Percentiles rank a stretch among this genome's conserved stretches.
Evolutionary conservation across 2,888 invertebrate species (phyloP).

Genomic region (Mechanitis mazaeus): DNA sequence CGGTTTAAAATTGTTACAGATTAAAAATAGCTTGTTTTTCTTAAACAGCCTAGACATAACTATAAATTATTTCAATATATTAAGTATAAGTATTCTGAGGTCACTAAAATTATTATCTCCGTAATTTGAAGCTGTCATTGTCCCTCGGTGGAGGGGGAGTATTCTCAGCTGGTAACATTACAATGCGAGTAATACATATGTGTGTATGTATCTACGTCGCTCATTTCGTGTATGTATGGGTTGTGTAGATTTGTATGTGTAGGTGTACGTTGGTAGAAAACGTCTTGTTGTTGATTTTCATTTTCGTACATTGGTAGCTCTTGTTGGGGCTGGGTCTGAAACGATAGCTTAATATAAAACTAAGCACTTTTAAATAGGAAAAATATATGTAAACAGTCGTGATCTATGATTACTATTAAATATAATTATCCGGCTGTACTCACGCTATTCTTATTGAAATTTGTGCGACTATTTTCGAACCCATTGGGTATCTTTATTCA

Average conservation of each 20-base stretch:
- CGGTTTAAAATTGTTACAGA: too few relatives aligned
- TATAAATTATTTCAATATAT: too few relatives aligned
- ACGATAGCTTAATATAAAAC: not conserved
- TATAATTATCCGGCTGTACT: too few relatives aligned
- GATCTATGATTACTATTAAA: too few relatives aligned
- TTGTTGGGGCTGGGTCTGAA: conserved; percentile 15
- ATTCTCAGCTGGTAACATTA: conserved; percentile 39
- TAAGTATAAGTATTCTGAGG: too few relatives aligned
- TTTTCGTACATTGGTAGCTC: conserved; percentile 11
- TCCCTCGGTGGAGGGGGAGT: conserved; percentile 25
- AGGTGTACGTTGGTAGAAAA: conserved; percentile 50
- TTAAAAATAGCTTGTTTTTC: too few relatives aligned
- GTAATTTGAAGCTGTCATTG: conserved; percentile 15
- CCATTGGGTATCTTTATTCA: too few relatives aligned
- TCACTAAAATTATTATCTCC: not conserved
- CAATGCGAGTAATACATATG: conserved; percentile 48
- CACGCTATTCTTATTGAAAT: too few relatives aligned
- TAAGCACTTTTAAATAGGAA: too few relatives aligned
- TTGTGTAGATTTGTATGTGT: conserved; percentile 6
- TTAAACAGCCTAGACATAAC: too few relatives aligned
- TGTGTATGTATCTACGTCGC: conserved; percentile 33
- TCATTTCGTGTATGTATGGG: conserved; percentile 23
- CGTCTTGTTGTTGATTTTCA: conserved; percentile 31
- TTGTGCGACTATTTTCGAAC: too few relatives aligned
- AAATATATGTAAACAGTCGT: too few relatives aligned